Evolutionary conservation across 2,888 invertebrate genomes (phyloP), one percentile per base, ranked within the genome.

Genomic region (Argyresthia goedartella): DNA sequence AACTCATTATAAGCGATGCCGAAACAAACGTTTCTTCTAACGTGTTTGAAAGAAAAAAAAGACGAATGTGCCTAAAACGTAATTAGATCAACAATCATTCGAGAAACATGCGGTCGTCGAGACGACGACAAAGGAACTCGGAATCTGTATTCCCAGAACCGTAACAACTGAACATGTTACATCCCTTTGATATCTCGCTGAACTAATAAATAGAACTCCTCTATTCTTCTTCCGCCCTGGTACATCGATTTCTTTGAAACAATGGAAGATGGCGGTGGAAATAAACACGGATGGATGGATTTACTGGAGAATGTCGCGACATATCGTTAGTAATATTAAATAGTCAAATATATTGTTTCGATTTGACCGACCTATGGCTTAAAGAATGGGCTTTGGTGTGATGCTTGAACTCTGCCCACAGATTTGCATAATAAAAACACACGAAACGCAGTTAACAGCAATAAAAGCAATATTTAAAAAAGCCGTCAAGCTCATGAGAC

Each of bases 161-260:
- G 49, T 10, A 33, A 13, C 41, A 25, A 25, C 25, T 25, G 25
- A 25, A 25, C 35, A 49, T 45, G 35, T 33, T 33, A 14, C 58
- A 46, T 52, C 66, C 68, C 72, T 75, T 75, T 75, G 74, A 75
- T 73, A 71, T 69, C 54, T 59, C 51, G 52, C 60, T 67, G 64
- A 56, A 73, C 70, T 65, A 74, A 75, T 64, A 74, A 74, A 74
- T 67, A 73, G 60, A 63, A 56, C 61, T 60, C 57, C 63, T 54
- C 63, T 63, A 57, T 60, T 63, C 64, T 63, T 68, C 71, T 74
- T 73, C 73, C 72, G 73, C 65, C 65, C 66, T 66, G 54, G 65
- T 57, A 57, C 58, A 58, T 52, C 51, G 55, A 54, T 43, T 54
- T 67, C 56, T 54, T 54, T 47, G 55, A 56, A 60, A 68, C 54